These are phyloP conservation scores for Chlorops oryzae DNA, from an alignment of 1,140 invertebrate species.

Conservation along the genomic window DNA sequence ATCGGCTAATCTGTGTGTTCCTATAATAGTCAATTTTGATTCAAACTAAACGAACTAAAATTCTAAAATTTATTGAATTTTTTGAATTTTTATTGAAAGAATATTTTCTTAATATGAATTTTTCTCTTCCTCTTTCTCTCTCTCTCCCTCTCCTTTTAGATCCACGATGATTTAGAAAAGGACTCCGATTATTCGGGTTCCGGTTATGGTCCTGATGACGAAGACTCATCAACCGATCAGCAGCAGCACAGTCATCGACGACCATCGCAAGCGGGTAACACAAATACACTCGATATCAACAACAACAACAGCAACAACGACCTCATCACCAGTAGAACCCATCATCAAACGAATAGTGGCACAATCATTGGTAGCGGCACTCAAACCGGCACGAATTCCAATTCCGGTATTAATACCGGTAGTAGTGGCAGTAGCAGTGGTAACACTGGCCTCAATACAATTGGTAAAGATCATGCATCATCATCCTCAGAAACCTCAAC, in stretches of 20 bases:
- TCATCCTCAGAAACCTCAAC: conserved; percentile 15
- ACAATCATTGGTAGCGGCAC: conserved; percentile 47
- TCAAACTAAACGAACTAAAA: too few relatives aligned
- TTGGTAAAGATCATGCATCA: conserved; percentile 39
- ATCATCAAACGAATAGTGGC: conserved; percentile 47
- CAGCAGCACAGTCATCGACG: conserved; percentile 21
- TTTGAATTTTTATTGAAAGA: too few relatives aligned
- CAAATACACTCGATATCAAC: conserved; percentile 39
- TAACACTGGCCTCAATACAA: conserved; percentile 32
- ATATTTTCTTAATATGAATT: too few relatives aligned
- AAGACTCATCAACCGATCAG: conserved; percentile 50
- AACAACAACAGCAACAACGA: conserved; percentile 32
- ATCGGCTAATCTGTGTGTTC: too few relatives aligned
- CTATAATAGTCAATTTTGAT: too few relatives aligned
- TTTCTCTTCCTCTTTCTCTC: not conserved
- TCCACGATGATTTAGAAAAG: conserved; percentile 52
- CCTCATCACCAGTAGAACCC: conserved; percentile 21
- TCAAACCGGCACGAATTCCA: conserved; percentile 35
- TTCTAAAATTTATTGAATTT: too few relatives aligned
- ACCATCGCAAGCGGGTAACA: conserved; percentile 24
- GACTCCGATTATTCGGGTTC: conserved; percentile 65
- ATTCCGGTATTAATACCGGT: conserved; percentile 37
- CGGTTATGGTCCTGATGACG: conserved; percentile 63
- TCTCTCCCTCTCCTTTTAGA: conserved; percentile 29
- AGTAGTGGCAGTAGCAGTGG: conserved; percentile 41